Conservation (phyloP, 2,113 vertebrate genomes). For the Enhydra lutris region DNA sequence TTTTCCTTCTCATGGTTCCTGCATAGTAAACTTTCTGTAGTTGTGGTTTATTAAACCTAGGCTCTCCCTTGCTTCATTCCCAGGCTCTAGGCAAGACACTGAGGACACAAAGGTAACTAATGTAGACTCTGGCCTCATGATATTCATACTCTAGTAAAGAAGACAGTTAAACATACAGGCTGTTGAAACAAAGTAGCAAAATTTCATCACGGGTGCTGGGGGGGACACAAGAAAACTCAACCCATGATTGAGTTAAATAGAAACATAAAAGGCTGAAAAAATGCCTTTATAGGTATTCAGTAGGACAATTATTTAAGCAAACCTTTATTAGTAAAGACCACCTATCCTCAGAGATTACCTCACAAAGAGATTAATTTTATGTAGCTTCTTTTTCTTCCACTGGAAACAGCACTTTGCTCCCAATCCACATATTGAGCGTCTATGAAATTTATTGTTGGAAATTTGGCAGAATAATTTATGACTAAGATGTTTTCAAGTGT, state of each 20-base stretch:
- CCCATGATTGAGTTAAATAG: not conserved
- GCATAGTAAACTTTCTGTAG: not conserved
- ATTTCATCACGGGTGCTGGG: not conserved
- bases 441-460: slow-evolving; percentile 18
- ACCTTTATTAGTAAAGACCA: not conserved
- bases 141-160: not conserved
- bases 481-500: slow-evolving; percentile 69
- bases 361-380: slow-evolving; percentile 16
- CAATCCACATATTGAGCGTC: slow-evolving; percentile 28
- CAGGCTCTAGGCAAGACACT: not conserved
- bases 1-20: not conserved
- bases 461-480: slow-evolving; percentile 64
- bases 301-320: not conserved
- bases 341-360: not conserved
- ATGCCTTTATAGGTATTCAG: not conserved
- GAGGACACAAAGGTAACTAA: not conserved
- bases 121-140: not conserved
- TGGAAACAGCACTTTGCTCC: slow-evolving; percentile 1
- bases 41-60: not conserved
- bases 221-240: not conserved
- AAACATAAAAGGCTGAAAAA: not conserved
- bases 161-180: not conserved
- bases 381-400: slow-evolving; percentile 31
- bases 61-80: not conserved
- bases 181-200: not conserved